Evolutionary conservation across 2,113 vertebrate genomes (phyloP), one percentile per base, ranked within the genome.

Genomic region (Apteryx owenii): DNA sequence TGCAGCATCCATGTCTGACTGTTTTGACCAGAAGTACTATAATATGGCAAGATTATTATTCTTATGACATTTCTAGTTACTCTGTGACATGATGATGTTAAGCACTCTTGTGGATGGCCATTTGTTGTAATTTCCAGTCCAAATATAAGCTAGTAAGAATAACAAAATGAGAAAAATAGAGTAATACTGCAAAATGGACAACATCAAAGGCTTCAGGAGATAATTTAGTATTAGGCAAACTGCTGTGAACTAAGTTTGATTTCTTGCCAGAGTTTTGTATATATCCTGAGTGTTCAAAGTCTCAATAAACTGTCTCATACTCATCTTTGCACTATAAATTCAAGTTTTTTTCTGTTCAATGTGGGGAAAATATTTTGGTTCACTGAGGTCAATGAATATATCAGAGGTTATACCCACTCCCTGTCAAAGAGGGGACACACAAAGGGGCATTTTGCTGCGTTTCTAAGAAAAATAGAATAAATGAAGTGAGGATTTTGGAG

Each of bases 251-350:
- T 31, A 12, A 48, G 61, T 75, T 46, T 62, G 68, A 73, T 83
- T 93, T 93, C 68, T 78, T 94, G 66, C 66, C 79, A 93, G 75
- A 7, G 42, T 93, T 92, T 48, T 62, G 19, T 89, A 69, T 69
- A 40, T 25, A 89, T 25, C n/a, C 20, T 77, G 31, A 80, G 33
- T 69, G 40, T 61, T 75, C 82, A 91, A 80, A 85, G 82, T 80
- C 62, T 38, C 79, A 85, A 26, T 56, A 62, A 89, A 58, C 14
- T 87, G 53, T 28, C 17, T 25, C 60, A 4, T 56, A 31, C 28
- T 72, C 81, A 29, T 36, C 87, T 94, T 89, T 62, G 46, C 26
- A 5, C 62, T 65, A 38, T 65, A 65, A 65, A 65, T 33, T 40
- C 22, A n/a, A 16, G 36, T 26, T 40, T 65, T 38, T 25, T 38